A percentile compares a stretch with the other conserved stretches of the same genome.
Evolutionary conservation across 1,140 invertebrate species (phyloP).

Genomic region (Neodiprion fabricii): DNA sequence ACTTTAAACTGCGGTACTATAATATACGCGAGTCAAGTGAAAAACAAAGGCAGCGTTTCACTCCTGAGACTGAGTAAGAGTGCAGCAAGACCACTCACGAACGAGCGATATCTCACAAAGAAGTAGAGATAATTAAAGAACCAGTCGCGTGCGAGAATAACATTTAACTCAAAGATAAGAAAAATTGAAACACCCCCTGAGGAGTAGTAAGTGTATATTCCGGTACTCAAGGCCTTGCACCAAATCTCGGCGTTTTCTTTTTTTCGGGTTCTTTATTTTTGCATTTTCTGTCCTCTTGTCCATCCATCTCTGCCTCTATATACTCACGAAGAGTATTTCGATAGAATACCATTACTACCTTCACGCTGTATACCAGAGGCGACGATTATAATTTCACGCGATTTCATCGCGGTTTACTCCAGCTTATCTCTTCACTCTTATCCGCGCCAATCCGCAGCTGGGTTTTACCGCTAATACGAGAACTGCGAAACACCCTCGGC

Average conservation of each 20-base stretch:
- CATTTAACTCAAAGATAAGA: not conserved
- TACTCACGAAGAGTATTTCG: not conserved
- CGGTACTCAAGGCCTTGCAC: conserved; percentile 4
- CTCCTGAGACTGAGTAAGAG: not conserved
- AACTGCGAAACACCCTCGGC: too few relatives aligned
- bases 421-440: conserved; percentile 2
- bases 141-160: conserved; percentile 6
- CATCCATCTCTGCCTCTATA: too few relatives aligned
- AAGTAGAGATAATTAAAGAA: conserved; percentile 2
- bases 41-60: not conserved
- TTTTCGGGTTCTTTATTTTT: too few relatives aligned
- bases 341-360: not conserved
- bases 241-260: not conserved
- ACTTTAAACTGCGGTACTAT: not conserved
- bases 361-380: not conserved
- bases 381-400: not conserved
- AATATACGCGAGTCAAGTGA: not conserved
- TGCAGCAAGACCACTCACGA: conserved; percentile 2
- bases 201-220: conserved; percentile 1
- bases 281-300: too few relatives aligned
- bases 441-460: not conserved
- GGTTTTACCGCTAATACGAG: too few relatives aligned
- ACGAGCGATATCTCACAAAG: not conserved
- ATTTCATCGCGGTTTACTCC: not conserved
- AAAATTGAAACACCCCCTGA: conserved; percentile 1